These are phyloP conservation scores for Invenusta paracnida DNA, from an alignment of 2,888 invertebrate genomes.

Conservation along the genomic window DNA sequence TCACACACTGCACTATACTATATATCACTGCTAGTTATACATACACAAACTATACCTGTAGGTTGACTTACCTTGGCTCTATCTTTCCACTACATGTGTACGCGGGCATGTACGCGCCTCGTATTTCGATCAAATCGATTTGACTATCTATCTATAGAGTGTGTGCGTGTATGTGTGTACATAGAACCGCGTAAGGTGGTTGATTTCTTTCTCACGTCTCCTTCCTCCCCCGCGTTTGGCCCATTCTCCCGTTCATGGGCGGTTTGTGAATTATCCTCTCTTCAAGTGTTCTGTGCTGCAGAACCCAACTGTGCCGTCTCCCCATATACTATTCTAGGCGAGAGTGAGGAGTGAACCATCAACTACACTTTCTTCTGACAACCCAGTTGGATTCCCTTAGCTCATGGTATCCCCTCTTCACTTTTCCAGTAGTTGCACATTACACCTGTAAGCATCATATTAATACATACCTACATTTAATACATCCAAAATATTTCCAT, in stretches of 20 bases:
- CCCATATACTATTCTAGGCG: too few species aligned
- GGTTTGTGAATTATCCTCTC: too few species aligned
- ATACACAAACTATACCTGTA: background rate
- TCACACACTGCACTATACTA: background rate
- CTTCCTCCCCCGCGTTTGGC: background rate
- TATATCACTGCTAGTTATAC: background rate
- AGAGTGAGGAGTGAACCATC: too few species aligned
- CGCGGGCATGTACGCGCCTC: background rate
- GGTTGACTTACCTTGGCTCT: background rate
- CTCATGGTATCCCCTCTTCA: too few species aligned
- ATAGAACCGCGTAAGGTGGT: background rate
- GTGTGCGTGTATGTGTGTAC: too few species aligned
- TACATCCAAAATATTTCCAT: background rate
- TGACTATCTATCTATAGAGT: too few species aligned
- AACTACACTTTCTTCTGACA: slow-evolving; percentile 9
- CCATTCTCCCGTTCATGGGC: background rate
- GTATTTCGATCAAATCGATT: slow-evolving; percentile 22
- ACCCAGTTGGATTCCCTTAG: slow-evolving; percentile 3
- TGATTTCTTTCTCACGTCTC: background rate
- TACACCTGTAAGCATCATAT: background rate
- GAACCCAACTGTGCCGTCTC: background rate
- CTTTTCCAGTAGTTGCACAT: too few species aligned
- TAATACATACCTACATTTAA: background rate
- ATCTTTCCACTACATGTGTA: too few species aligned
- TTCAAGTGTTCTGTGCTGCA: background rate